Conservation (phyloP, 2,797 vertebrate genomes). For the Lophius americanus region DNA sequence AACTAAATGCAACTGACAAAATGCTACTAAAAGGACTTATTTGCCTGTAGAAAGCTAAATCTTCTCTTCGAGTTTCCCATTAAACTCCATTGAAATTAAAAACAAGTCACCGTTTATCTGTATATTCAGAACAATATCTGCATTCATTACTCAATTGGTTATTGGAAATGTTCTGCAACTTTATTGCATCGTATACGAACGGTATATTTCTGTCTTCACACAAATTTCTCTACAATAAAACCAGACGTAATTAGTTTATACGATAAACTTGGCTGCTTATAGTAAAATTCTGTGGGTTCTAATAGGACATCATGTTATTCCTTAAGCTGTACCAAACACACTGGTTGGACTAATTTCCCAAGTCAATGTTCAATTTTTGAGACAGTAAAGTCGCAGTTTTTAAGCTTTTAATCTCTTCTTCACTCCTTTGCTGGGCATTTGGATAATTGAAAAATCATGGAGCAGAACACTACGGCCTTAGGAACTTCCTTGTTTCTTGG, state of each 20-base stretch:
- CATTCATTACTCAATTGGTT: slow-evolving; percentile 3
- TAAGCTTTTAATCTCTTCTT: slow-evolving; percentile 16
- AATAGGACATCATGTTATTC: slow-evolving; percentile 13
- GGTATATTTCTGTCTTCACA: no score
- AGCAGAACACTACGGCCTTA: slow-evolving; percentile 37
- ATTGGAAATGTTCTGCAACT: slow-evolving; percentile 4
- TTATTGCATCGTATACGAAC: slow-evolving; percentile 7
- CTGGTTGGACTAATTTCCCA: neutral
- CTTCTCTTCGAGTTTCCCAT: slow-evolving; percentile 1
- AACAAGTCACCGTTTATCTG: no score
- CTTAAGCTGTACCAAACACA: slow-evolving; percentile 7
- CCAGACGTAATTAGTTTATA: slow-evolving; percentile 33
- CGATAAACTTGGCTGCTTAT: slow-evolving; percentile 5
- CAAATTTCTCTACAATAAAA: slow-evolving; percentile 22
- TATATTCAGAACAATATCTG: slow-evolving; percentile 6
- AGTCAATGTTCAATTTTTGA: slow-evolving; percentile 5
- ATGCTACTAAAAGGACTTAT: slow-evolving; percentile 9
- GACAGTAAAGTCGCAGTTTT: slow-evolving; percentile 12
- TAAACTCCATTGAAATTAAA: slow-evolving; percentile 2
- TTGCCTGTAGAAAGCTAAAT: neutral
- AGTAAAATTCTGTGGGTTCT: slow-evolving; percentile 28
- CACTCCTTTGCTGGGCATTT: slow-evolving; percentile 4
- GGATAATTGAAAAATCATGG: slow-evolving; percentile 40
- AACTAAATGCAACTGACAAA: slow-evolving; percentile 35
- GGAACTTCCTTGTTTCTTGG: slow-evolving; percentile 28